Percentiles rank a stretch among this genome's conserved stretches.
Evolutionary conservation across 2,797 vertebrate species (phyloP).

Genomic region (Triplophysa yarkandensis): DNA sequence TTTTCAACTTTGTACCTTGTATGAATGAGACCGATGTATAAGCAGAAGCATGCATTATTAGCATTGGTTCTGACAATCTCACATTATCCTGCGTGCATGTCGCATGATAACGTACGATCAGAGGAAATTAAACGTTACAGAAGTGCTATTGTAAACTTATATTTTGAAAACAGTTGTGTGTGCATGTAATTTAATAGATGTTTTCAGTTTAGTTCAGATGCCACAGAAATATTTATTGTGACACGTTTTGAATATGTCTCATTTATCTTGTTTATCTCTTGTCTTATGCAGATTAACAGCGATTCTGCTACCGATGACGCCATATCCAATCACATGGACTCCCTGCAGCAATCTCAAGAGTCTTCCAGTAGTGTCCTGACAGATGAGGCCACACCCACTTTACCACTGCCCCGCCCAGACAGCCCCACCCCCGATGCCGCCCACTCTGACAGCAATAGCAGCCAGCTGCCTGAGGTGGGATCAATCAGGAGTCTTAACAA

Average conservation of each 20-base stretch:
- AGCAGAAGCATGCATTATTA: background rate
- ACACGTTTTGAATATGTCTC: background rate
- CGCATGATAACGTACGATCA: conserved; percentile 40
- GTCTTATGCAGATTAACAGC: conserved; percentile 82
- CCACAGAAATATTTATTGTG: background rate
- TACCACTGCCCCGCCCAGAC: conserved; percentile 77
- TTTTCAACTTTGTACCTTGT: conserved; percentile 56
- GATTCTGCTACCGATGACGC: conserved; percentile 87
- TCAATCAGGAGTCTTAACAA: conserved; percentile 77
- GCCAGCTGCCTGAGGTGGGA: conserved; percentile 99
- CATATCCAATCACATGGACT: conserved; percentile 85
- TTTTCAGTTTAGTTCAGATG: background rate
- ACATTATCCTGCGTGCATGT: conserved; percentile 59
- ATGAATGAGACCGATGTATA: conserved; percentile 63
- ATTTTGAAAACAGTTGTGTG: background rate
- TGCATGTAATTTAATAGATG: conserved; percentile 24
- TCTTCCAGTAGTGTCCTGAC: conserved; percentile 85
- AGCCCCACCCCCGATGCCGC: conserved; percentile 87
- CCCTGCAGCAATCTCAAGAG: conserved; percentile 88
- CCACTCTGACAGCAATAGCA: conserved; percentile 93
- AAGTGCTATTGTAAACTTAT: background rate
- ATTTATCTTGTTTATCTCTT: conserved; percentile 45
- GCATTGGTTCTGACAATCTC: conserved; percentile 11
- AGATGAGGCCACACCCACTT: conserved; percentile 82
- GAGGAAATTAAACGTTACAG: conserved; percentile 24